phyloP scores from a whole-genome alignment of 2,888 invertebrate species.

The Thereva nobilitata region DNA sequence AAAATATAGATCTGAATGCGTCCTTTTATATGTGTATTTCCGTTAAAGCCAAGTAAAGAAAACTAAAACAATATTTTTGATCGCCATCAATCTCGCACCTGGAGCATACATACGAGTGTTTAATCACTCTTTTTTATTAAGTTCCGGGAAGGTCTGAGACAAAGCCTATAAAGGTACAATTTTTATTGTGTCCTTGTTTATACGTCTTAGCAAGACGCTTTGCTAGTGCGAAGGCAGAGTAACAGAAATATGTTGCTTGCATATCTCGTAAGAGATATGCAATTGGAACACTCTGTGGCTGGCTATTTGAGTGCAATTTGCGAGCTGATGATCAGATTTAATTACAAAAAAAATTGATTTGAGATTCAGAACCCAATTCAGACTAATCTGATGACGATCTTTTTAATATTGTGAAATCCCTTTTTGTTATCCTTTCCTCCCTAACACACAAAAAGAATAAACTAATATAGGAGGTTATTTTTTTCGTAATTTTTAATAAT shows the following conservation, averaged over 20 bases:
- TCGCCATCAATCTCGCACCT: slow-evolving; percentile 36
- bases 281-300: slow-evolving; percentile 32
- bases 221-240: slow-evolving; percentile 27
- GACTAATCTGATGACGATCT: slow-evolving; percentile 36
- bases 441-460: background rate
- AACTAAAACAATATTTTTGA: slow-evolving; percentile 9
- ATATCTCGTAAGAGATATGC: background rate
- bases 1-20: no score
- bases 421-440: background rate
- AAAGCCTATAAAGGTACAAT: slow-evolving; percentile 8
- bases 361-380: slow-evolving; percentile 38
- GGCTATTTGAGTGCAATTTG: slow-evolving; percentile 38
- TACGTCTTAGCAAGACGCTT: slow-evolving; percentile 31
- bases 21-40: background rate
- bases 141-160: slow-evolving; percentile 37
- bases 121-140: slow-evolving; percentile 4
- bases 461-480: background rate
- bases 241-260: slow-evolving; percentile 32
- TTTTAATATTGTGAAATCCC: background rate
- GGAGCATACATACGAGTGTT: slow-evolving; percentile 35
- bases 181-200: slow-evolving; percentile 1
- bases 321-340: slow-evolving; percentile 26
- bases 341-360: background rate
- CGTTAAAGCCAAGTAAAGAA: background rate
- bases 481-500: no score